A percentile compares a stretch with the other conserved stretches of the same genome.
These are phyloP conservation scores for Drosophila mauritiana DNA, from an alignment of 1,140 invertebrate genomes.

Conservation along the genomic window DNA sequence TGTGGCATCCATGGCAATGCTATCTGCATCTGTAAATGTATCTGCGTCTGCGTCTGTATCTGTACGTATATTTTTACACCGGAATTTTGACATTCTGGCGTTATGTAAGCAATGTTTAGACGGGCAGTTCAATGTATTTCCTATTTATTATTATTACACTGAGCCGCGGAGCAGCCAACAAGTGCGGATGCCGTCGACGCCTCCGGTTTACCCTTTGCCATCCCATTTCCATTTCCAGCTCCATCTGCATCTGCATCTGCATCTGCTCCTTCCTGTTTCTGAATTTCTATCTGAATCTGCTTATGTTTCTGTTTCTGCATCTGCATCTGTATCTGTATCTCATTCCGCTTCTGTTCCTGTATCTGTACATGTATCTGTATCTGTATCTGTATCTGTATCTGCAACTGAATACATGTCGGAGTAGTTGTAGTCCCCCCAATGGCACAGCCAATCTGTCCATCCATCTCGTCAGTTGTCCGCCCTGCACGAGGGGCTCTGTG, in stretches of 20 bases:
- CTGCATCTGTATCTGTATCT: slow-evolving; percentile 5
- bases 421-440: slow-evolving; percentile 39
- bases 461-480: slow-evolving; percentile 30
- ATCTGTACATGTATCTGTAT: slow-evolving; percentile 18
- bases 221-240: slow-evolving; percentile 6
- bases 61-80: slow-evolving; percentile 9
- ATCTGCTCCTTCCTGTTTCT: slow-evolving; percentile 1
- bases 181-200: slow-evolving; percentile 42
- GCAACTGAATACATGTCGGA: slow-evolving; percentile 8
- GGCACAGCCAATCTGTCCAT: slow-evolving; percentile 28
- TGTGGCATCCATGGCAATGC: neutral
- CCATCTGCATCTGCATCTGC: neutral
- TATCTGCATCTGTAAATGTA: too few relatives aligned
- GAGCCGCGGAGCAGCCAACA: slow-evolving; percentile 30
- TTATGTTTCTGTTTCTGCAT: slow-evolving; percentile 6
- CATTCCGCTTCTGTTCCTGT: slow-evolving; percentile 2
- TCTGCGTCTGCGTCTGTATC: neutral
- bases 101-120: slow-evolving; percentile 62
- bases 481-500: slow-evolving; percentile 17
- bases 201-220: slow-evolving; percentile 20
- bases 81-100: slow-evolving; percentile 9
- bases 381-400: slow-evolving; percentile 23
- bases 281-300: neutral
- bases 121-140: slow-evolving; percentile 64
- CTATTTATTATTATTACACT: slow-evolving; percentile 62